These are phyloP conservation scores for Polydrusus pterygomalis DNA, from an alignment of 2,888 invertebrate species.

Conservation along the genomic window DNA sequence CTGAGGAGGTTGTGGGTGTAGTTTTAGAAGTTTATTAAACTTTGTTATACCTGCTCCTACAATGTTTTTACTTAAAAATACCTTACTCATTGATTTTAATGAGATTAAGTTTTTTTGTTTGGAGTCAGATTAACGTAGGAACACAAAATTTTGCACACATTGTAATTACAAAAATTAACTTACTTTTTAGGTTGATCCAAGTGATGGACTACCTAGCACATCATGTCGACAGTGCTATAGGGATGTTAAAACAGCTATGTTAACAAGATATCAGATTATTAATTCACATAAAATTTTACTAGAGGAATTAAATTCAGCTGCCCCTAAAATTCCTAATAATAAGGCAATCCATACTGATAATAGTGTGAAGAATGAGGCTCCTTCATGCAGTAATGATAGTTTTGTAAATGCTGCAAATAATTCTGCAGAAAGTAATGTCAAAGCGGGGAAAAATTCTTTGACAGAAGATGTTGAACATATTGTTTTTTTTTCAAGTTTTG, in stretches of 20 bases:
- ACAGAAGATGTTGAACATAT: background rate
- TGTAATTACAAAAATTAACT: no score
- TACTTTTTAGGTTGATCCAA: slow-evolving; percentile 13
- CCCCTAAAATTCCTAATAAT: background rate
- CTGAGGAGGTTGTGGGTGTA: no score
- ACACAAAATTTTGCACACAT: no score
- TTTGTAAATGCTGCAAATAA: background rate
- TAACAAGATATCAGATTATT: slow-evolving; percentile 31
- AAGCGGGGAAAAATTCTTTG: background rate
- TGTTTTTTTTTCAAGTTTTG: background rate
- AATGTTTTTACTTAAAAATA: no score
- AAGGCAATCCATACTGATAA: background rate
- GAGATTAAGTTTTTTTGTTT: no score
- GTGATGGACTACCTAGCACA: slow-evolving; percentile 19
- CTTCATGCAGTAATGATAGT: background rate
- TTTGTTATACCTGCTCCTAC: no score
- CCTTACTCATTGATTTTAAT: no score
- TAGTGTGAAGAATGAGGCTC: background rate
- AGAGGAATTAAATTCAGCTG: slow-evolving; percentile 1
- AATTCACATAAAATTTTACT: slow-evolving; percentile 28
- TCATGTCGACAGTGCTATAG: slow-evolving; percentile 19
- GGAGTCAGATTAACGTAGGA: no score
- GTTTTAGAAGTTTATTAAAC: no score
- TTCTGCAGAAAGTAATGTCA: background rate
- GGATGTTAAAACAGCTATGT: slow-evolving; percentile 34